phyloP scores from a whole-genome alignment of 2,888 invertebrate genomes.

The Lycophotia porphyrea region DNA sequence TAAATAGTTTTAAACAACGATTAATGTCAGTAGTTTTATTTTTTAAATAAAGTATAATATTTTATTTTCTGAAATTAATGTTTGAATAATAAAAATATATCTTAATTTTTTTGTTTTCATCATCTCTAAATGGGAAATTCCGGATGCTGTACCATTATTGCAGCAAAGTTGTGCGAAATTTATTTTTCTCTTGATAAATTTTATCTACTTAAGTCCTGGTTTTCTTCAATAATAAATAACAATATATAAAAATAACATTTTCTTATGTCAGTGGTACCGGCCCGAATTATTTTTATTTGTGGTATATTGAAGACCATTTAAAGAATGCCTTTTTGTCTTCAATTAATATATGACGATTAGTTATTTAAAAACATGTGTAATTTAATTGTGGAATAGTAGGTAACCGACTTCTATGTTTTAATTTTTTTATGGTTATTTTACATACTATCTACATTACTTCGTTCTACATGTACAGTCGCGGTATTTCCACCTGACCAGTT shows the following conservation, averaged over 20 bases:
- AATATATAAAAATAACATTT: neutral
- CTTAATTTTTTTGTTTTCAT: neutral
- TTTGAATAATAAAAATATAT: conserved; percentile 14
- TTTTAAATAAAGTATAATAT: conserved; percentile 43
- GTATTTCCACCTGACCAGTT: too few species aligned
- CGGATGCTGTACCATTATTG: neutral
- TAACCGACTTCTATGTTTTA: neutral
- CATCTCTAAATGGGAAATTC: neutral
- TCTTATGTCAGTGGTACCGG: neutral
- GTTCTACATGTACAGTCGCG: too few species aligned
- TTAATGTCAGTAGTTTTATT: neutral
- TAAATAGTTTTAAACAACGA: neutral
- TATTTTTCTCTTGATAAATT: neutral
- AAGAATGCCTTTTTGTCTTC: too few species aligned
- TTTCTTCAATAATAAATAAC: neutral
- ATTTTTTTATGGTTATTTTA: neutral
- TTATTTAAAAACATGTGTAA: neutral
- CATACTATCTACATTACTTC: too few species aligned
- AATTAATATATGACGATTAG: neutral
- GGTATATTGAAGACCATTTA: too few species aligned
- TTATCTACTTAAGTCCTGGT: neutral
- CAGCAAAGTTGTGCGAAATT: neutral
- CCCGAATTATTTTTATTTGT: neutral
- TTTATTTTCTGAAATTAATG: neutral
- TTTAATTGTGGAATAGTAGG: neutral